These are phyloP conservation scores for Brotula barbata DNA, from an alignment of 2,797 vertebrate genomes.

Conservation along the genomic window DNA sequence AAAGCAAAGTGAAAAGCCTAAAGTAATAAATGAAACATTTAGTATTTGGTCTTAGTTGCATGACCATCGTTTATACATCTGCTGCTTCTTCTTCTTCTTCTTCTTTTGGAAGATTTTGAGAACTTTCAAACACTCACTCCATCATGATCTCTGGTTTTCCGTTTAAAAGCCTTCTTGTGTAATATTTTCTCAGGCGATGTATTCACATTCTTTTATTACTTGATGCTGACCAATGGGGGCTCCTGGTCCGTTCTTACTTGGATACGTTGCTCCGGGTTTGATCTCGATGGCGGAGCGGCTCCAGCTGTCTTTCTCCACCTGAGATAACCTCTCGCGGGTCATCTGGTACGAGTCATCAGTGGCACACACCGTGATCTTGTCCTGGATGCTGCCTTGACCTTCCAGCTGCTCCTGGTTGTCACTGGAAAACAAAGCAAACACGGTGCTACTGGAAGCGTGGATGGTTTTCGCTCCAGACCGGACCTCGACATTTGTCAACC, in stretches of 20 bases:
- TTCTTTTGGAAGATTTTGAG: conserved; percentile 19
- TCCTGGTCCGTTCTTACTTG: conserved; percentile 80
- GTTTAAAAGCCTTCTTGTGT: conserved; percentile 13
- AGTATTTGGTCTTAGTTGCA: conserved; percentile 12
- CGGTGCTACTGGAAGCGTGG: conserved; percentile 2
- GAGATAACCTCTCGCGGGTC: conserved; percentile 79
- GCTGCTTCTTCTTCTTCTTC: no score
- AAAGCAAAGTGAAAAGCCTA: not conserved
- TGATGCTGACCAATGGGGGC: no score
- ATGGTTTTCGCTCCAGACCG: no score
- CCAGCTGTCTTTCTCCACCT: conserved; percentile 84
- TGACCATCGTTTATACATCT: conserved; percentile 19
- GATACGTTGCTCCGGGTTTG: conserved; percentile 77
- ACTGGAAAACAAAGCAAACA: conserved; percentile 63
- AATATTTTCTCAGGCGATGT: conserved; percentile 20
- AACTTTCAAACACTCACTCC: no score
- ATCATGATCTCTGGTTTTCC: conserved; percentile 35
- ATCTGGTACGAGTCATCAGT: conserved; percentile 84
- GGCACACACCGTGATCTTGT: conserved; percentile 88
- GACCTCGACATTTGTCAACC: conserved; percentile 19
- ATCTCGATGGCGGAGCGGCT: conserved; percentile 83
- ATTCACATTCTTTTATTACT: conserved; percentile 28
- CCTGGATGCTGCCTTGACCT: conserved; percentile 86
- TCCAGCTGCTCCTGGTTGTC: conserved; percentile 79
- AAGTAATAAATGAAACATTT: conserved; percentile 14